Conservation (phyloP, 2,888 invertebrate genomes). For the Cantharis nigra region DNA sequence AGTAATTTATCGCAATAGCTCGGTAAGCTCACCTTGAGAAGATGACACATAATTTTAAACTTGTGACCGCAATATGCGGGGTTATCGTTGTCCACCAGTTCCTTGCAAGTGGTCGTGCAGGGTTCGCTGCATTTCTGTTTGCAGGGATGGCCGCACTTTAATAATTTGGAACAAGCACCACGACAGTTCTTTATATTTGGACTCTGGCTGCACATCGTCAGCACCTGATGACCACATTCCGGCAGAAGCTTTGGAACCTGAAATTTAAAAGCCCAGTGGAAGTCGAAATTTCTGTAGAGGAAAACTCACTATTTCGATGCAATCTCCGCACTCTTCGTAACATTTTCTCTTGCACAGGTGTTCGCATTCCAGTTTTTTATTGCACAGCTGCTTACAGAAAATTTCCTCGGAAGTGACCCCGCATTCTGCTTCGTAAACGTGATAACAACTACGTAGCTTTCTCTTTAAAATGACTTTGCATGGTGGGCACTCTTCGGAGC, state of each 20-base stretch:
- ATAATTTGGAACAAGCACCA: not conserved
- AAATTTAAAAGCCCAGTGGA: not conserved
- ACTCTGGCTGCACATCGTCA: not conserved
- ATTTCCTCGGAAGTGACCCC: not conserved
- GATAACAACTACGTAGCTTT: not conserved
- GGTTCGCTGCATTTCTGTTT: too few relatives aligned
- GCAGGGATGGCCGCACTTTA: too few relatives aligned
- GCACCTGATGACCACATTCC: not conserved
- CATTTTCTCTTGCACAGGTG: slow-evolving; percentile 61
- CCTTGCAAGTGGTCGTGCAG: not conserved
- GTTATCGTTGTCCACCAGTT: not conserved
- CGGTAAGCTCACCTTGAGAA: slow-evolving; percentile 22
- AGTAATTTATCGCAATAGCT: slow-evolving; percentile 42
- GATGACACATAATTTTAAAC: slow-evolving; percentile 54
- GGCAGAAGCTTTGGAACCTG: not conserved
- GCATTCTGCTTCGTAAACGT: not conserved
- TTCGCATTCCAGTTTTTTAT: slow-evolving; percentile 55
- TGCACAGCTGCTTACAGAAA: not conserved
- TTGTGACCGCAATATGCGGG: not conserved
- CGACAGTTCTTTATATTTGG: not conserved
- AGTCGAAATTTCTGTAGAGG: not conserved
- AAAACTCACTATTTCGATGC: slow-evolving; percentile 52
- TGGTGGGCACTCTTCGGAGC: not conserved
- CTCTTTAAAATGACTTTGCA: not conserved
- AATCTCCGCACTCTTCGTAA: slow-evolving; percentile 57